Percentiles rank a stretch among this genome's conserved stretches.
These are phyloP conservation scores for Barnardius zonarius DNA, from an alignment of 2,113 vertebrate genomes.

Conservation along the genomic window DNA sequence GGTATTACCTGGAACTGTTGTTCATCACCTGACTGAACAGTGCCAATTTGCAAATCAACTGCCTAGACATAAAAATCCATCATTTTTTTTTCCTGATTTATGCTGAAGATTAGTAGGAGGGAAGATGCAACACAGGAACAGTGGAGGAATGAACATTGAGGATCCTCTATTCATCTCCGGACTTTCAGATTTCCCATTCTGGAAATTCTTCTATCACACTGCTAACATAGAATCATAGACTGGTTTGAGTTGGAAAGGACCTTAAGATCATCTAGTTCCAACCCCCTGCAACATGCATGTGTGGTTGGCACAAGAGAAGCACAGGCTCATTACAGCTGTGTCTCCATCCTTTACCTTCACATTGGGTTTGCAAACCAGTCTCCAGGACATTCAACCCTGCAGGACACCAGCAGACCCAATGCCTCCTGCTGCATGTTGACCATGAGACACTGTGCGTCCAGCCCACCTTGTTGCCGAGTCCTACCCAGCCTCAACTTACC, in stretches of 20 bases:
- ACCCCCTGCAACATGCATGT: not conserved
- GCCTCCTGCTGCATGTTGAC: fast-evolving
- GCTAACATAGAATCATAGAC: not conserved
- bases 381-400: not conserved
- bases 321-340: not conserved
- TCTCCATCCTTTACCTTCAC: not conserved
- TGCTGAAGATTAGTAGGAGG: not conserved
- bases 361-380: not conserved
- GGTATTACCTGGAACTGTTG: slow-evolving; percentile 18
- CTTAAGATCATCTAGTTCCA: not conserved
- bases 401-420: not conserved
- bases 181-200: not conserved
- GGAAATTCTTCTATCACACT: not conserved
- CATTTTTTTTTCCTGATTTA: not conserved
- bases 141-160: not conserved
- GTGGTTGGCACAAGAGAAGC: fast-evolving
- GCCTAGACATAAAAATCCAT: not conserved
- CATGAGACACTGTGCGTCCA: not conserved
- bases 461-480: not conserved
- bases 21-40: slow-evolving; percentile 38
- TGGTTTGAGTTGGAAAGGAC: not conserved
- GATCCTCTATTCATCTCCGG: not conserved
- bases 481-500: not conserved
- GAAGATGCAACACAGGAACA: not conserved
- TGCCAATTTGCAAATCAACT: slow-evolving; percentile 25